These are phyloP conservation scores for Dryococelus australis DNA, from an alignment of 2,888 invertebrate genomes.

Conservation along the genomic window DNA sequence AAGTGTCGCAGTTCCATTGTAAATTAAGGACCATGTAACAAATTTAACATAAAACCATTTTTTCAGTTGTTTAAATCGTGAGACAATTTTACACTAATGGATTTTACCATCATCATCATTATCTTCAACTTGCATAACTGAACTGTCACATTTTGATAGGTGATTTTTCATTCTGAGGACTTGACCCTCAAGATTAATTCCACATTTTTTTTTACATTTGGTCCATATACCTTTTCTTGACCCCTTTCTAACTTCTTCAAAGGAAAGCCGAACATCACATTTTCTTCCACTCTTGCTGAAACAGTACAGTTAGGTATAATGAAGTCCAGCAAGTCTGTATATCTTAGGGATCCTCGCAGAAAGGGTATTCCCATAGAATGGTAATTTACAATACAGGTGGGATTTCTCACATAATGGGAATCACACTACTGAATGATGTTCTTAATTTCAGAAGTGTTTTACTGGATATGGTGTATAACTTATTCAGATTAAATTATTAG, in stretches of 20 bases:
- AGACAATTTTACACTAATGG: background rate
- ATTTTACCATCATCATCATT: background rate
- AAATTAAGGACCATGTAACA: background rate
- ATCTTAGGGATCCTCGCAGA: background rate
- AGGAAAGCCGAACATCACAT: background rate
- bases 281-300: background rate
- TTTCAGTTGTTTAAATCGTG: background rate
- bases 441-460: too few relatives aligned
- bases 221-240: slow-evolving; percentile 18
- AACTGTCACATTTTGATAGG: background rate
- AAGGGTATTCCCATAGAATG: background rate
- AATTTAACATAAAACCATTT: background rate
- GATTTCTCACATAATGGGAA: background rate
- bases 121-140: background rate
- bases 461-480: too few relatives aligned
- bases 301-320: background rate
- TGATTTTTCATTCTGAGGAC: slow-evolving; percentile 12
- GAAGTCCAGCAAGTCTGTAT: background rate
- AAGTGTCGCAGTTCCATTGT: background rate
- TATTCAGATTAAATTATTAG: too few relatives aligned
- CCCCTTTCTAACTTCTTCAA: background rate
- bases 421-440: too few relatives aligned
- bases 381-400: background rate
- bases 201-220: slow-evolving; percentile 24
- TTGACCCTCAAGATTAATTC: background rate